Percentiles rank a stretch among this genome's conserved stretches.
phyloP scores from a whole-genome alignment of 2,113 vertebrate genomes.

The Cinclus cinclus region DNA sequence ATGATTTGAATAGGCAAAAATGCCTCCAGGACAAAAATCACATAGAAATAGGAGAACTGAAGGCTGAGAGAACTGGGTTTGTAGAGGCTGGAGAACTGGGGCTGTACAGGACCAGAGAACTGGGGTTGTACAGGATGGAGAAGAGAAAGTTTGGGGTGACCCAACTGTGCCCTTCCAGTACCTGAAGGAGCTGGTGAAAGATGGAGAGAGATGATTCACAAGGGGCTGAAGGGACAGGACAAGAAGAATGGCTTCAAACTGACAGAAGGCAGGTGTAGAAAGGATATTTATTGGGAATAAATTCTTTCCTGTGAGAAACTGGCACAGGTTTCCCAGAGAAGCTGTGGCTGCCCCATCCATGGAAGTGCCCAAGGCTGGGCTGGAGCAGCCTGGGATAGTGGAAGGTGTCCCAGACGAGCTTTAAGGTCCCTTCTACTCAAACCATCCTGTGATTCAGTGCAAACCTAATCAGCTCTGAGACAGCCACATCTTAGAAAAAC shows the following conservation, averaged over 20 bases:
- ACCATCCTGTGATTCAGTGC: fast-evolving
- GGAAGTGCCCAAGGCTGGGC: neutral
- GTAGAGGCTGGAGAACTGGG: neutral
- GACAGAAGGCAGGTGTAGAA: neutral
- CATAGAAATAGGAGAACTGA: neutral
- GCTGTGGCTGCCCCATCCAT: neutral
- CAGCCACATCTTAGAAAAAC: neutral
- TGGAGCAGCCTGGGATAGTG: neutral
- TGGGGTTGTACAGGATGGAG: neutral
- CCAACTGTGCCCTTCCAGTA: neutral
- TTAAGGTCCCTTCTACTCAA: neutral
- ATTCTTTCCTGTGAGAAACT: neutral
- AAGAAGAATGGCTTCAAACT: neutral
- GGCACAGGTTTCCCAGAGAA: neutral
- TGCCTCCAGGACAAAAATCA: neutral
- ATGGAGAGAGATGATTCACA: neutral
- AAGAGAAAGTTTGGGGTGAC: neutral
- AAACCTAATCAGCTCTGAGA: neutral
- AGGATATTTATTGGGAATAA: no score
- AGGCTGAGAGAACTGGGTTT: neutral
- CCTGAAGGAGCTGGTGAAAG: neutral
- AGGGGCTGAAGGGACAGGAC: neutral
- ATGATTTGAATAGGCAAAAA: neutral
- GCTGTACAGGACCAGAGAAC: no score
- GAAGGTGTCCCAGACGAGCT: neutral